phyloP scores from a whole-genome alignment of 2,888 invertebrate species.

The Conistra vaccinii region DNA sequence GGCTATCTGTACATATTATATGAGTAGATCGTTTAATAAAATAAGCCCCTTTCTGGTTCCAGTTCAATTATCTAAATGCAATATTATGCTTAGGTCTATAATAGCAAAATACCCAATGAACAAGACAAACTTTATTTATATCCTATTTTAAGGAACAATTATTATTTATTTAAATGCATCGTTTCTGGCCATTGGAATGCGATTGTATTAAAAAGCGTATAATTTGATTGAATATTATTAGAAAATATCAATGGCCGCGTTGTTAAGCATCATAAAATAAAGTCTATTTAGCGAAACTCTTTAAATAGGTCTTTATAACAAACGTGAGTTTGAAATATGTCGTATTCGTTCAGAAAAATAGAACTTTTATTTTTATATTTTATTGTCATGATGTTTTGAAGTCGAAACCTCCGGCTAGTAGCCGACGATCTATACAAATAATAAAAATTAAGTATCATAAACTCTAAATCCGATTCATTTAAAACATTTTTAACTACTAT shows the following conservation, averaged over 20 bases:
- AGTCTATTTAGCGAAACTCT: constrained; percentile 45
- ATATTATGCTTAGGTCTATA: constrained; percentile 79
- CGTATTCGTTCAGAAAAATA: constrained; percentile 81
- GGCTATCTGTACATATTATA: too few relatives aligned
- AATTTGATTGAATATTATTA: constrained; percentile 49
- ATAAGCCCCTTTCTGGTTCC: constrained; percentile 44
- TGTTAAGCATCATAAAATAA: constrained; percentile 58
- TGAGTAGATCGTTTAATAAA: constrained; percentile 26
- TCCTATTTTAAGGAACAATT: constrained; percentile 79
- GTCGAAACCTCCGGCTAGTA: constrained; percentile 67
- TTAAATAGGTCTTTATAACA: constrained; percentile 39
- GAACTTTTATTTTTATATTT: constrained; percentile 76
- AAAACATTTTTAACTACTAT: constrained; percentile 61
- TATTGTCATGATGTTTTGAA: constrained; percentile 88
- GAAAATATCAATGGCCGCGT: constrained; percentile 53
- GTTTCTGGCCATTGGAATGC: constrained; percentile 72
- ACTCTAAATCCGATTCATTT: constrained; percentile 65
- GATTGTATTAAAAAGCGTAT: constrained; percentile 54
- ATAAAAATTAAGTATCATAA: constrained; percentile 68
- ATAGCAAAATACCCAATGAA: constrained; percentile 77
- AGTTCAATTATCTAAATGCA: constrained; percentile 73
- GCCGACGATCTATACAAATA: constrained; percentile 62
- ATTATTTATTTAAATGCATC: constrained; percentile 81
- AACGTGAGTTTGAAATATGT: constrained; percentile 57
- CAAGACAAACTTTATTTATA: constrained; percentile 72